Evolutionary conservation across 2,888 invertebrate genomes (phyloP), one percentile per base, ranked within the genome.

Genomic region (Augochlorella aurata): DNA sequence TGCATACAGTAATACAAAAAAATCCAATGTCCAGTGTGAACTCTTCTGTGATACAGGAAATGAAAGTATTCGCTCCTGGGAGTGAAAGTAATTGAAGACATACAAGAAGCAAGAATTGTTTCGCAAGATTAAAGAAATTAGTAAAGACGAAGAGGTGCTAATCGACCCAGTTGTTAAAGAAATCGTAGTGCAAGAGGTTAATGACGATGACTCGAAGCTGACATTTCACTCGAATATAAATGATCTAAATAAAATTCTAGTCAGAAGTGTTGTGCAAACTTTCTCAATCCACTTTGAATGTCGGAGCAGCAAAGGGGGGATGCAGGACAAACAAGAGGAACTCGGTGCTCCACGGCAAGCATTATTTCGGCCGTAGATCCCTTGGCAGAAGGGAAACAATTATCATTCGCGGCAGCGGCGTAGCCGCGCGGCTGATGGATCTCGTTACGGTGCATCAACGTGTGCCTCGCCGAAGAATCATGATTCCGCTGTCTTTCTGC

Each of bases 401-500:
- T 86, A 82, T 84, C 75, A 71, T 67, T 72, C 65, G 68, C 68
- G 63, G 54, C 58, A 54, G 4, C 52, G 38, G 61, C 66, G 49
- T 58, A 47, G 50, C 61, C 38, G 71, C 65, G 66, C 70, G 67
- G 50, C 52, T 74, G 80, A 77, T 74, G 82, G 85, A 85, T 79
- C 87, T 87, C 84, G 83, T 87, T 87, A 87, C 78, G 83, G 83
- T 87, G 70, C 78, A 79, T 82, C 88, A 87, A 76, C 84, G 77
- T 72, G 68, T 58, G 45, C 45, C 21, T 44, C 77, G 79, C 78
- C 74, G 84, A 74, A 80, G 79, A 84, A 84, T 87, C 82, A 83
- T 77, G 82, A 88, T 86, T 86, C 83, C 84, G 72, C 74, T 74
- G 73, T 72, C 83, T 82, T 86, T 71, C 84, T 71, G 38, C 70